Base-by-base conservation (phyloP, 2,797 vertebrate genomes). In the Threskiornis aethiopicus region DNA sequence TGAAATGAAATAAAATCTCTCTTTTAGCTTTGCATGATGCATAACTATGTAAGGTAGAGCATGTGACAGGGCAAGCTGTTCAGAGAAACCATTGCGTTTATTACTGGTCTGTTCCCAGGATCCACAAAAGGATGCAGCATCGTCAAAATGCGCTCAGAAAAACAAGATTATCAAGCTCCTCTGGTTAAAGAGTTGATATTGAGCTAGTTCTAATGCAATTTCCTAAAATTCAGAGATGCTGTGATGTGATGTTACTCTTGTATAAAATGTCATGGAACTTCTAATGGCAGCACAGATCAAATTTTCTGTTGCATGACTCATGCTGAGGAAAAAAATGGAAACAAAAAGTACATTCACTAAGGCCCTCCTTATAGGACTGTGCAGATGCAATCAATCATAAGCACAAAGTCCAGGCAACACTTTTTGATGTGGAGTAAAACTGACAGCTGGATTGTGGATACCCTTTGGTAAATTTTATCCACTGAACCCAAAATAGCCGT, bases 271-370 rank as follows among this genome's bases (percentile, higher is more conserved):
- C 87, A 77, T 9, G 62, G 77, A 94, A 90, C 73, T 82, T 93
- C 55, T 90, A 70, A 92, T 94, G 92, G 87, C 64, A 73, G 72
- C 86, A 80, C 41, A 95, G 95, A 94, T 92, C 87, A 75, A 83
- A 85, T 96, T 91, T 85, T 94, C 89, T 75, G 57, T 87, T 52
- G 49, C 69, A 62, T 97, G 96, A 95, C 89, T 96, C 96, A 96
- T 71, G 54, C 71, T 26, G 67, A 92, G 78, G 64, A 73, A 93
- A 62, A 87, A 58, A 94, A 87, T 77, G 44, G 35, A n/a, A 52
- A 10, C 21, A 26, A 67, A 70, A 78, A 26, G 59, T 55, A 18
- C 64, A 28, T 61, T 73, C 51, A 58, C 47, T 47, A 10, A 62
- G 35, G 29, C 26, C 58, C 21, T 81, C 65, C 54, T 57, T 49